A percentile compares a stretch with the other conserved stretches of the same genome.
These are phyloP conservation scores for Tenthredo amoena DNA, from an alignment of 2,888 invertebrate genomes.

Conservation along the genomic window DNA sequence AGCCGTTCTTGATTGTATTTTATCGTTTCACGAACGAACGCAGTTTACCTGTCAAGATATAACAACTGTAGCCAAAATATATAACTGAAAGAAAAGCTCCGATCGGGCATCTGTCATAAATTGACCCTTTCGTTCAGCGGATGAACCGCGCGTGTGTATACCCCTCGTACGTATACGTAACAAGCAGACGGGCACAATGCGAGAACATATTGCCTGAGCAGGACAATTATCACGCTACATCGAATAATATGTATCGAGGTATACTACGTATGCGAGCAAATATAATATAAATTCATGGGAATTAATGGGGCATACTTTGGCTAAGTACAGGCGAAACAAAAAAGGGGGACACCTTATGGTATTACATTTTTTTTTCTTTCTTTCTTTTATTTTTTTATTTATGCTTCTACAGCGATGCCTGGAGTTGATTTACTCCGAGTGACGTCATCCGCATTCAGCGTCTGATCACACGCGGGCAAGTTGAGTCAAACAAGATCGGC, in stretches of 20 bases:
- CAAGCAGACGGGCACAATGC: slow-evolving; percentile 58
- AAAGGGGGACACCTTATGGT: slow-evolving; percentile 58
- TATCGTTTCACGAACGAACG: not conserved
- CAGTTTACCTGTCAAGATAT: not conserved
- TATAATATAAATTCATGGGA: slow-evolving; percentile 65
- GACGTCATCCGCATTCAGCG: slow-evolving; percentile 29
- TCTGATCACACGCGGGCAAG: not conserved
- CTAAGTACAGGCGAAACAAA: slow-evolving; percentile 54
- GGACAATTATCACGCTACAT: slow-evolving; percentile 68
- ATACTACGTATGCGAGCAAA: slow-evolving; percentile 54
- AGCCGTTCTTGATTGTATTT: not conserved
- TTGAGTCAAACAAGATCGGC: slow-evolving; percentile 19
- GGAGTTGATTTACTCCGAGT: slow-evolving; percentile 24
- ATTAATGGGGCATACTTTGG: slow-evolving; percentile 50
- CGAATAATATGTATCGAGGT: slow-evolving; percentile 60
- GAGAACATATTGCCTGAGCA: slow-evolving; percentile 63
- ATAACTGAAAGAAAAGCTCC: slow-evolving; percentile 9
- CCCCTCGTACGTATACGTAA: slow-evolving; percentile 9
- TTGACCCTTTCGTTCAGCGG: slow-evolving; percentile 37
- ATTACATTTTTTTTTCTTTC: not conserved
- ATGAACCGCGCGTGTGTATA: slow-evolving; percentile 20
- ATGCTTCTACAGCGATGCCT: slow-evolving; percentile 1
- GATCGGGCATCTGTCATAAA: slow-evolving; percentile 43
- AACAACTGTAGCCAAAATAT: not conserved
- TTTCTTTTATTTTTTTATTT: not conserved